Evolutionary conservation across 2,888 invertebrate species (phyloP).

Genomic region (Drepanosiphum platanoidis): DNA sequence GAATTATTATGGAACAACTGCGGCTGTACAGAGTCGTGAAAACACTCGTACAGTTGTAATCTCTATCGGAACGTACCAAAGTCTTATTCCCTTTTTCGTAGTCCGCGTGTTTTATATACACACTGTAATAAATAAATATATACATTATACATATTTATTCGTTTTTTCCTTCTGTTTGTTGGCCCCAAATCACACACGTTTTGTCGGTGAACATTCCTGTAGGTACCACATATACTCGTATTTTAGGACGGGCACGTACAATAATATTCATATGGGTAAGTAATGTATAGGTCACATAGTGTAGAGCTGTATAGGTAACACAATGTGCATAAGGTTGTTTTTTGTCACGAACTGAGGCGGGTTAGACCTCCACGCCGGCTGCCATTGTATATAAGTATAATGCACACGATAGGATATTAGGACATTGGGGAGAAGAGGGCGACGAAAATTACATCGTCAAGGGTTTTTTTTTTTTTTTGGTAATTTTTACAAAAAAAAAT

Average conservation of each 20-base stretch:
- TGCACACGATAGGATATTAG: neutral
- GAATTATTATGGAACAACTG: neutral
- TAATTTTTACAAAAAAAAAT: neutral
- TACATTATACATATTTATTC: neutral
- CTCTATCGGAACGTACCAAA: neutral
- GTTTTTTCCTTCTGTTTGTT: neutral
- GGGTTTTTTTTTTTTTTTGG: neutral
- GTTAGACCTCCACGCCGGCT: neutral
- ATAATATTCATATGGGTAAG: neutral
- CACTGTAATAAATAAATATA: neutral
- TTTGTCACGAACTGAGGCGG: neutral
- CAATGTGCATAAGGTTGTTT: neutral
- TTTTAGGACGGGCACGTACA: neutral
- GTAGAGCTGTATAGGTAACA: neutral
- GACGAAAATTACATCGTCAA: neutral
- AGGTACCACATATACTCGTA: too few species aligned
- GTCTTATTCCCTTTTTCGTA: too few species aligned
- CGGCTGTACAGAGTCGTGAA: neutral
- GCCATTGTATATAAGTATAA: neutral
- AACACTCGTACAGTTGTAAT: neutral
- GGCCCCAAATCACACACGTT: neutral
- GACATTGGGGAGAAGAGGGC: neutral
- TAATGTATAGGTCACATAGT: too few species aligned
- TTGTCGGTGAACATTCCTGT: too few species aligned
- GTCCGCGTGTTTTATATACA: too few species aligned